Evolutionary conservation across 1,140 invertebrate genomes (phyloP).

Genomic region (Teleopsis dalmanni): DNA sequence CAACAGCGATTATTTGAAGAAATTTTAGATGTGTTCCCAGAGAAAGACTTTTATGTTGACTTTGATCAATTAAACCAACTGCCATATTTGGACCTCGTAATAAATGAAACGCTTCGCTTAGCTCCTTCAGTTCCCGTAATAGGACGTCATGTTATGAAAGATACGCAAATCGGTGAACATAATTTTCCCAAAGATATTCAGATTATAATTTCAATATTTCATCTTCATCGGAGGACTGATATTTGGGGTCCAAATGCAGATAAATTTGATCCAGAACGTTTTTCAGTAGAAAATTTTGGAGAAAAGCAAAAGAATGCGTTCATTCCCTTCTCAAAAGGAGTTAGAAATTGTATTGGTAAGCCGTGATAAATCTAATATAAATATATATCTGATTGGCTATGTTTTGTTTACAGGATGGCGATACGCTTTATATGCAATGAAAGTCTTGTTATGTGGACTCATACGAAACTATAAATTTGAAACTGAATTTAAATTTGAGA

Average conservation of each 20-base stretch:
- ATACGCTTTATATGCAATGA: slow-evolving; percentile 6
- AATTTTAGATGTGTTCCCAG: slow-evolving; percentile 9
- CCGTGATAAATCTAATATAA: neutral
- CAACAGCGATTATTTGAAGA: slow-evolving; percentile 15
- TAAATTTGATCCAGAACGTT: slow-evolving; percentile 53
- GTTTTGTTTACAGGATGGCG: slow-evolving; percentile 6
- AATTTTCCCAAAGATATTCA: slow-evolving; percentile 12
- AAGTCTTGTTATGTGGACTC: slow-evolving; percentile 1
- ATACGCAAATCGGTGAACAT: neutral
- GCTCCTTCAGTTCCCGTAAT: slow-evolving; percentile 15
- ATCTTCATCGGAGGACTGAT: slow-evolving; percentile 26
- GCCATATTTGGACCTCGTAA: slow-evolving; percentile 14
- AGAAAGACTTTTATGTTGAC: slow-evolving; percentile 2
- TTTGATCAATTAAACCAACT: slow-evolving; percentile 6
- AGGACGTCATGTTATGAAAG: slow-evolving; percentile 4
- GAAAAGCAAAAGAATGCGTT: slow-evolving; percentile 44
- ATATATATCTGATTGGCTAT: too few species aligned
- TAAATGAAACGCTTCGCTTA: slow-evolving; percentile 19
- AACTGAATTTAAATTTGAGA: slow-evolving; percentile 5
- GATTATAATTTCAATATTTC: slow-evolving; percentile 13
- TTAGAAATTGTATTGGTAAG: slow-evolving; percentile 51
- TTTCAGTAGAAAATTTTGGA: slow-evolving; percentile 42
- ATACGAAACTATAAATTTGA: slow-evolving; percentile 8
- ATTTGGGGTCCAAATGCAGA: slow-evolving; percentile 48
- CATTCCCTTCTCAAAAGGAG: slow-evolving; percentile 52